Evolutionary conservation across 2,113 vertebrate species (phyloP), one percentile per base, ranked within the genome.

Genomic region (Geothlypis trichas): DNA sequence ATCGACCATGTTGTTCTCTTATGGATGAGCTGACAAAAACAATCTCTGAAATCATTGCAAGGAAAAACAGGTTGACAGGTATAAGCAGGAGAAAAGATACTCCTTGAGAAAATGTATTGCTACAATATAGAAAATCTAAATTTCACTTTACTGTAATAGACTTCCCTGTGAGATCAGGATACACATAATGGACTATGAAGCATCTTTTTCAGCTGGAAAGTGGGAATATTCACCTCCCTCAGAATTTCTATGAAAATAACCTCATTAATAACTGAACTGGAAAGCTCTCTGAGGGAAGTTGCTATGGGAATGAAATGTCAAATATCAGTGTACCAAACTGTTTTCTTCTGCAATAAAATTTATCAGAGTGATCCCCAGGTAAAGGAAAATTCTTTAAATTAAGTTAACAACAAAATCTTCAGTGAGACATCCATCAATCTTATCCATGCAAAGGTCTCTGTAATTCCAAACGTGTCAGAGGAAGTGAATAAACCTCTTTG

Each of bases 271-370:
- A 84, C 89, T 89, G 86, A 92, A 75, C 69, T 87, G 76, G 80
- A 95, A 89, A 57, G 49, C 17, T 87, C 55, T 94, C 77, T 42
- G 35, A 82, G 27, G 27, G 52, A 95, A 89, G 84, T 84, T 89
- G 87, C 84, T 82, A 84, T 72, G 84, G 91, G 91, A 89, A 96
- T 91, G 92, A 92, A 95, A 92, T 78, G 89, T 68, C 86, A 92
- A 72, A 89, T 91, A 95, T 87, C 89, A 86, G 69, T 81, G 76
- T 79, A 81, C 65, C 46, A 44, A 62, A 69, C 30, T 35, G 13
- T 57, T 87, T 92, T 65, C n/a, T 95, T 28, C 69, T 72, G 61
- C 52, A 68, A 68, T 63, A 82, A 93, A 84, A 89, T 87, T 84
- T 74, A 87, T 54, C 62, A 84, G 49, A 75, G 17, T 17, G 35